These are phyloP conservation scores for Olivierus martensii DNA, from an alignment of 1,140 invertebrate genomes.

Conservation along the genomic window DNA sequence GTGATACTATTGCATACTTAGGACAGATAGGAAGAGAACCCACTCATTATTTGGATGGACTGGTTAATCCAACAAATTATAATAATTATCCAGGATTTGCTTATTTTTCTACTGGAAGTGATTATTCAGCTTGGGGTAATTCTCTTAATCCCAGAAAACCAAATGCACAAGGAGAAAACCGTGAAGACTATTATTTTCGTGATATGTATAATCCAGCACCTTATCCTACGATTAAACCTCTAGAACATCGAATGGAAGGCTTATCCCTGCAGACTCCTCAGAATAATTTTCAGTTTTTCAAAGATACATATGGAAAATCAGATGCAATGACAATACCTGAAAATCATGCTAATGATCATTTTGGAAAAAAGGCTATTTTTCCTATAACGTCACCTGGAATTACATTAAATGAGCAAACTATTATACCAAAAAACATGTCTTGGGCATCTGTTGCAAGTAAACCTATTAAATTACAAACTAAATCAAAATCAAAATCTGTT, in stretches of 20 bases:
- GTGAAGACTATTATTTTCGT: neutral
- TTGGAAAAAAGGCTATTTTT: neutral
- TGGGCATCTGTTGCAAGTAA: slow-evolving; percentile 96
- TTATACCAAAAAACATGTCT: slow-evolving; percentile 71
- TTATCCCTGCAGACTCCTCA: neutral
- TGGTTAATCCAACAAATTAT: neutral
- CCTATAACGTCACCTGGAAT: neutral
- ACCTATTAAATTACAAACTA: slow-evolving; percentile 34
- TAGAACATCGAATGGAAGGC: neutral
- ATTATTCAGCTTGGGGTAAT: neutral
- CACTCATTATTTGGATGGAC: neutral
- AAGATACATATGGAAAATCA: neutral
- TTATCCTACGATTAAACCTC: neutral
- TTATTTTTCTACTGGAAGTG: neutral
- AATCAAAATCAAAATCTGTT: slow-evolving; percentile 57
- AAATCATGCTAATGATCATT: no score
- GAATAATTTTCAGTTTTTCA: neutral
- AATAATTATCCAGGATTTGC: neutral
- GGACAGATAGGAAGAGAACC: neutral
- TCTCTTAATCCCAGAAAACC: neutral
- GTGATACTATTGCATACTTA: neutral
- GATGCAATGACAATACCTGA: neutral
- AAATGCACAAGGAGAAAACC: neutral
- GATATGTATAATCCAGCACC: neutral
- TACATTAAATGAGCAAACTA: slow-evolving; percentile 11